Evolutionary conservation across 2,797 vertebrate species (phyloP).

Genomic region (Sebastes iracundus): DNA sequence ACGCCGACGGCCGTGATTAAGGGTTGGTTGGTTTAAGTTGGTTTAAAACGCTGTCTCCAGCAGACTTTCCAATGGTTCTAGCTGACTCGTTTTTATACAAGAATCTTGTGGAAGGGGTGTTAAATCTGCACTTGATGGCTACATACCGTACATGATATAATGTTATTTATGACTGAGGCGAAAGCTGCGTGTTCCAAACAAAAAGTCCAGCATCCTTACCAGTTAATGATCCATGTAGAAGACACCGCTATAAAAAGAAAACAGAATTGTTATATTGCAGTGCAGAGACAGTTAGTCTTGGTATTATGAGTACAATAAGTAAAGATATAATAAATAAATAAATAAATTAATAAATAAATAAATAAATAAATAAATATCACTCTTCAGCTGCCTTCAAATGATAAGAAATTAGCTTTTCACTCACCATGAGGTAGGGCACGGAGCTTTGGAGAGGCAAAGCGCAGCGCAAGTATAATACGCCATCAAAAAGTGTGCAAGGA

Average conservation of each 20-base stretch:
- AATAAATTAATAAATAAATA: neutral
- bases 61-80: neutral
- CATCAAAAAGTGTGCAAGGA: neutral
- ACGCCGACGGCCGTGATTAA: no score
- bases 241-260: neutral
- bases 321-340: neutral
- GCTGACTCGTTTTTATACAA: neutral
- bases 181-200: neutral
- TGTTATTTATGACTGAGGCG: neutral
- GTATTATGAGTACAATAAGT: neutral
- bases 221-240: neutral
- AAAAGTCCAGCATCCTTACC: neutral
- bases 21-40: neutral
- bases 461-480: no score
- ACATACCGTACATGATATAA: neutral
- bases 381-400: neutral
- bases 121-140: neutral
- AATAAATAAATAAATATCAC: neutral
- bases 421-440: neutral
- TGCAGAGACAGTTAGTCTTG: neutral
- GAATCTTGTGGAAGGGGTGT: neutral
- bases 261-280: neutral
- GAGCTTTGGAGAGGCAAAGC: neutral
- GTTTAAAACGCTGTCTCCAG: neutral
- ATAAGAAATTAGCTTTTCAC: neutral